These are phyloP conservation scores for Champsocephalus gunnari DNA, from an alignment of 2,797 vertebrate genomes.

Conservation along the genomic window DNA sequence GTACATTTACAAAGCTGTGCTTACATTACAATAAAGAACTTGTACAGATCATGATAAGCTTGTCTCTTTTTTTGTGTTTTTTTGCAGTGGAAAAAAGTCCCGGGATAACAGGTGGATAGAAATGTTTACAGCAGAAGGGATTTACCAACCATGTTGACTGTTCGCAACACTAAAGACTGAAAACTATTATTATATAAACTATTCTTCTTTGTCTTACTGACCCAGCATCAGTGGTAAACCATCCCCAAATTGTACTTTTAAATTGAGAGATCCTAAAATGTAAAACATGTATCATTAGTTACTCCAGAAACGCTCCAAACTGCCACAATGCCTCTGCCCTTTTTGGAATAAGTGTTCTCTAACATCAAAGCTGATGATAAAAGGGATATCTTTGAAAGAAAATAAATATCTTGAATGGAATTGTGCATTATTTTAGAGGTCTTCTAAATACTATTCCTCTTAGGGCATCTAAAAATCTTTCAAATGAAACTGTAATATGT, in stretches of 20 bases:
- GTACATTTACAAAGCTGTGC: constrained; percentile 98
- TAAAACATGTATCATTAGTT: constrained; percentile 4
- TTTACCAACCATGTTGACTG: background rate
- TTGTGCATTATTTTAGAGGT: no score
- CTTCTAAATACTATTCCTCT: no score
- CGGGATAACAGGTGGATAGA: background rate
- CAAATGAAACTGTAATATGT: background rate
- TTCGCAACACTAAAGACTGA: background rate
- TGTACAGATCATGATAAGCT: constrained; percentile 90
- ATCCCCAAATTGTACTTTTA: background rate
- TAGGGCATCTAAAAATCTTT: background rate
- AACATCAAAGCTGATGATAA: background rate
- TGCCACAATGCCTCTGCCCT: background rate
- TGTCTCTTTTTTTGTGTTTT: constrained; percentile 22
- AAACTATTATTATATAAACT: background rate
- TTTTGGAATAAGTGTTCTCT: background rate
- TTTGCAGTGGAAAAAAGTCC: constrained; percentile 10
- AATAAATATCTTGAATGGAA: no score
- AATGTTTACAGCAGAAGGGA: background rate
- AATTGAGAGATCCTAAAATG: background rate
- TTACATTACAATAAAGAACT: constrained; percentile 94
- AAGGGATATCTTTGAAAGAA: background rate
- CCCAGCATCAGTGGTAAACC: background rate
- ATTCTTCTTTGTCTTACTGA: background rate
- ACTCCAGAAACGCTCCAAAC: background rate